Percentiles rank a stretch among this genome's conserved stretches.
Evolutionary conservation across 2,888 invertebrate genomes (phyloP).

Genomic region (Tetramorium bicarinatum): DNA sequence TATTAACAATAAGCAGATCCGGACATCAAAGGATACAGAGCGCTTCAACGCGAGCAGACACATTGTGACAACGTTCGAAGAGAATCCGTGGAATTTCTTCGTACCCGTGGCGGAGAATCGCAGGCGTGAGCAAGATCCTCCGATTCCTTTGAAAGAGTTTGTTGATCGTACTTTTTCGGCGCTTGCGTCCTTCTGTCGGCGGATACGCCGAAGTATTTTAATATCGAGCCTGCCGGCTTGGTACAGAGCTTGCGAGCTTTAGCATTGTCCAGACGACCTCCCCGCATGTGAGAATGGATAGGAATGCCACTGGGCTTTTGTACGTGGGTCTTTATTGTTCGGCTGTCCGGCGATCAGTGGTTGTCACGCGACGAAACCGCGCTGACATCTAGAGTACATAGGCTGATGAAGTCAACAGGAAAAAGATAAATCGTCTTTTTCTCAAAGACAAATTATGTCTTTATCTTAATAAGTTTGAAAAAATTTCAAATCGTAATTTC

Average conservation of each 20-base stretch:
- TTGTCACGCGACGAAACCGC: constrained; percentile 67
- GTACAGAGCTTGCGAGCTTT: constrained; percentile 71
- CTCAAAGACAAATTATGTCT: background rate
- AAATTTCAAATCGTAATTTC: background rate
- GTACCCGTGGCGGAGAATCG: constrained; percentile 58
- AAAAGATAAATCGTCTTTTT: background rate
- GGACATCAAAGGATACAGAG: constrained; percentile 56
- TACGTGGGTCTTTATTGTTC: constrained; percentile 79
- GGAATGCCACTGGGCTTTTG: constrained; percentile 80
- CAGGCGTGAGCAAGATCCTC: constrained; percentile 23
- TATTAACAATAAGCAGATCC: constrained; percentile 48
- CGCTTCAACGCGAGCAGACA: constrained; percentile 35
- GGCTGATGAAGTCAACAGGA: background rate
- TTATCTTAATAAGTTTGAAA: background rate
- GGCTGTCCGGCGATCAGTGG: constrained; percentile 74
- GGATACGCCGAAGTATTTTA: constrained; percentile 83
- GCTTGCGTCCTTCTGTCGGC: constrained; percentile 45
- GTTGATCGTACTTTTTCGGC: constrained; percentile 71
- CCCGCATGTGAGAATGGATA: constrained; percentile 80
- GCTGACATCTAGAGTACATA: constrained; percentile 37
- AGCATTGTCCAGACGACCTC: constrained; percentile 75
- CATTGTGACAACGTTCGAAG: constrained; percentile 66
- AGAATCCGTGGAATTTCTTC: constrained; percentile 72
- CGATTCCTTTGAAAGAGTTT: constrained; percentile 65
- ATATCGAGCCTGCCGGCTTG: constrained; percentile 79